Conservation (phyloP, 1,140 invertebrate genomes). For the Trachymyrmex septentrionalis region DNA sequence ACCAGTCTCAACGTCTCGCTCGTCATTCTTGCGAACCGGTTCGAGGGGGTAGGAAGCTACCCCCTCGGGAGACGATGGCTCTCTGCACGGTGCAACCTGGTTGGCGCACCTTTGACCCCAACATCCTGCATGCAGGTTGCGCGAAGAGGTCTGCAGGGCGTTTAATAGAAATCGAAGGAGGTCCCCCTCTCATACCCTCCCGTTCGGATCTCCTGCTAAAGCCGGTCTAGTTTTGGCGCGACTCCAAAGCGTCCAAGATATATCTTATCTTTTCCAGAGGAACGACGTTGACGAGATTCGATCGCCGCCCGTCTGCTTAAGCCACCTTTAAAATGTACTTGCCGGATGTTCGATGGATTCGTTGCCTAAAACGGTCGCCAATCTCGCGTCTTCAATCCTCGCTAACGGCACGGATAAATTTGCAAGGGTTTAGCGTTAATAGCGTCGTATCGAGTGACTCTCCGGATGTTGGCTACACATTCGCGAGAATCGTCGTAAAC, state of each 20-base stretch:
- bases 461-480: not conserved
- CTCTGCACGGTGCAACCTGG: conserved; percentile 63
- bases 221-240: conserved; percentile 67
- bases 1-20: conserved; percentile 85
- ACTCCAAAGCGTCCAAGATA: conserved; percentile 59
- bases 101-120: conserved; percentile 65
- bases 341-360: not conserved
- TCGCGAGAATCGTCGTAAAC: conserved; percentile 19
- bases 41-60: not conserved
- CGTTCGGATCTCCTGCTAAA: conserved; percentile 18
- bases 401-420: conserved; percentile 52
- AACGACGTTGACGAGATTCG: conserved; percentile 69
- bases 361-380: conserved; percentile 15
- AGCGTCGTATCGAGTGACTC: not conserved
- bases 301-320: conserved; percentile 29
- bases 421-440: conserved; percentile 31
- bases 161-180: conserved; percentile 76
- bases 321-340: conserved; percentile 21
- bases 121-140: conserved; percentile 72
- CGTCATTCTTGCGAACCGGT: conserved; percentile 71
- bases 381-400: conserved; percentile 40
- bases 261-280: conserved; percentile 66
- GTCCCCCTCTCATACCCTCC: conserved; percentile 1
- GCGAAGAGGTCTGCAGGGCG: conserved; percentile 51
- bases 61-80: conserved; percentile 25